phyloP scores from a whole-genome alignment of 2,113 vertebrate genomes.

The Vulpes lagopus region DNA sequence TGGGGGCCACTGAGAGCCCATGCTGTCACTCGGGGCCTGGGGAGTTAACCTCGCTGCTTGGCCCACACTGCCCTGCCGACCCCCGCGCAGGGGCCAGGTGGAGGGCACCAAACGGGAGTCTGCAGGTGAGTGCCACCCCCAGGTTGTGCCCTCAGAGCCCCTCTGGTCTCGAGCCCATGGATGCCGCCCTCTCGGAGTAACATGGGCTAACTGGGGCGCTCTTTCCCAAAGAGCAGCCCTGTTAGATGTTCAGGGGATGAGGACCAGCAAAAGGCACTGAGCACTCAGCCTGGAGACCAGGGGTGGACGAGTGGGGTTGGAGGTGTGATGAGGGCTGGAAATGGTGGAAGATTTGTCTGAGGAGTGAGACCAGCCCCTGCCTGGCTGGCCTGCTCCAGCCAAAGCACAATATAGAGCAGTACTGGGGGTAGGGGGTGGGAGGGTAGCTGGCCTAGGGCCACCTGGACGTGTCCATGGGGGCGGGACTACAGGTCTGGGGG shows the following conservation, averaged over 20 bases:
- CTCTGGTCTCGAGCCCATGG: accelerated
- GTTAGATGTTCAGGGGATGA: not conserved
- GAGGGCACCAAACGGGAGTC: not conserved
- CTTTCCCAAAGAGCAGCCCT: not conserved
- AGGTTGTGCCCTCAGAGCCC: not conserved
- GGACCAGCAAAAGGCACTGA: not conserved
- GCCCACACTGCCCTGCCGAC: not conserved
- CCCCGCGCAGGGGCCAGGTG: not conserved
- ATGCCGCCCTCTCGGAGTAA: not conserved
- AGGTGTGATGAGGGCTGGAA: not conserved
- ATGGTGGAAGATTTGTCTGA: not conserved
- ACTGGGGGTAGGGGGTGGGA: too few relatives aligned
- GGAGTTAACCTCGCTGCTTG: accelerated
- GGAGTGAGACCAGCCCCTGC: not conserved
- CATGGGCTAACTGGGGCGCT: not conserved
- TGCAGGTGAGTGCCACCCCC: not conserved
- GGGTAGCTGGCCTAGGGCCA: not conserved
- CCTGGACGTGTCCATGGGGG: too few relatives aligned
- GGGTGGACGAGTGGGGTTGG: not conserved
- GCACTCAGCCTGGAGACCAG: not conserved
- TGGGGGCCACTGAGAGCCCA: not conserved
- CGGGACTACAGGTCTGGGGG: not conserved
- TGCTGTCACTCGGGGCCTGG: too few relatives aligned
- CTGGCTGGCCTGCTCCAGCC: not conserved
- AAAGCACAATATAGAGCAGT: not conserved